These are phyloP conservation scores for Parnassius smintheus DNA, from an alignment of 2,888 invertebrate genomes.

Conservation along the genomic window DNA sequence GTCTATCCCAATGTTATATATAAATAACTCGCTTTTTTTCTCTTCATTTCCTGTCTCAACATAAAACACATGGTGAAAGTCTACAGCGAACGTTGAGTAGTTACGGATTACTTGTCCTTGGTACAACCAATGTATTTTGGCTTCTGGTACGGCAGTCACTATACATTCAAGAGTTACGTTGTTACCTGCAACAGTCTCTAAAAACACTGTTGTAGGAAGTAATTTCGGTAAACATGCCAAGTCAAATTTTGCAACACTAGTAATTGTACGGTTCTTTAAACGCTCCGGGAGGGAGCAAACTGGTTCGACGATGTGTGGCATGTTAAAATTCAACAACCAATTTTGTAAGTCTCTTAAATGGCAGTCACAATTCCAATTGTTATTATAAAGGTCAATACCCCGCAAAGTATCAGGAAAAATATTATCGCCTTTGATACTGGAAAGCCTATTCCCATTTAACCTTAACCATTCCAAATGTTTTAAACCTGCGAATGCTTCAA, in stretches of 20 bases:
- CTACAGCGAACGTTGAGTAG: constrained; percentile 84
- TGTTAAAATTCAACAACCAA: constrained; percentile 89
- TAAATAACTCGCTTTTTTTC: constrained; percentile 89
- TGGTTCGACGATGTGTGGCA: constrained; percentile 89
- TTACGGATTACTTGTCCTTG: constrained; percentile 90
- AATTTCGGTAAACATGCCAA: constrained; percentile 92
- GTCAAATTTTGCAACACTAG: constrained; percentile 84
- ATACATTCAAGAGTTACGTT: constrained; percentile 91
- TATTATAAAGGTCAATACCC: constrained; percentile 90
- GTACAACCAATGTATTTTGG: constrained; percentile 91
- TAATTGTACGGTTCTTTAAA: constrained; percentile 84
- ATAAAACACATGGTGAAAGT: constrained; percentile 85
- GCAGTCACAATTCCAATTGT: constrained; percentile 95
- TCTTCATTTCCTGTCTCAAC: constrained; percentile 87
- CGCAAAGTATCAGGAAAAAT: constrained; percentile 89
- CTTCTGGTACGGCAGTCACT: constrained; percentile 90
- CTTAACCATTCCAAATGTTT: constrained; percentile 91
- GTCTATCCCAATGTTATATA: constrained; percentile 87
- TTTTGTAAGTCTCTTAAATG: constrained; percentile 87
- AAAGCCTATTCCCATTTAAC: constrained; percentile 90
- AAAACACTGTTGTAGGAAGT: constrained; percentile 86
- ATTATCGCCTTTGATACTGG: constrained; percentile 85
- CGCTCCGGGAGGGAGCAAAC: constrained; percentile 87
- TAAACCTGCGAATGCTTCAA: constrained; percentile 90
- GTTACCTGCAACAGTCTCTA: constrained; percentile 89